Evolutionary conservation across 2,888 invertebrate genomes (phyloP), one percentile per base, ranked within the genome.

Genomic region (Andrena haemorrhoa): DNA sequence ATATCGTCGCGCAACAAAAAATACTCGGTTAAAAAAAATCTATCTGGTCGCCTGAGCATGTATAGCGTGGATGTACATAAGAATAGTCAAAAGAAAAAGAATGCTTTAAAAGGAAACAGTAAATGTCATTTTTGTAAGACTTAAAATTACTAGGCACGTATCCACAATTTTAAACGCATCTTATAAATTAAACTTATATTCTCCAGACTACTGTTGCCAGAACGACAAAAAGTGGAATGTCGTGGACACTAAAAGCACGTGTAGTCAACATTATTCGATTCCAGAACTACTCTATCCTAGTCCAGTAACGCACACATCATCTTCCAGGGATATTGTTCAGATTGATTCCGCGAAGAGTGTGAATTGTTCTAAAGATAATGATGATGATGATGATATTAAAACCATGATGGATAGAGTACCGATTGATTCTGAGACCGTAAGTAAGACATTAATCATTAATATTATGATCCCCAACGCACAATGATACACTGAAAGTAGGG

Each of bases 391-490:
- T 78, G 92, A 94, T 72, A 92, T 94, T 66, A 90, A 89, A 76
- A 94, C 94, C 10, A 90, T 93, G 86, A 93, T 94, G 92, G 93
- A 93, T 77, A 89, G 87, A 70, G 77, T 93, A 47, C 88, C 90
- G 61, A 86, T 90, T 41, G 90, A 93, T 79, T 90, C 91, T 6
- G 92, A 92, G 74, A 83, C 89, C 78, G 93, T 74, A 73, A 64
- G 79, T 33, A 41, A 41, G 41, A 41, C 12, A 5, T 16, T 16
- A 8, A 66, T 47, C 23, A 10, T 61, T 41, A 6, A 31, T 12
- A 69, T 29, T 63, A 63, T 6, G 10, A 3, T 53, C 10, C 41
- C n/a, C 84, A 82, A 69, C 41, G 72, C 29, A 5, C 20, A 75
- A 76, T 49, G 49, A 66, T 69, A 70, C 8, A 69, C 80, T 68